Base-by-base conservation (phyloP, 2,888 invertebrate genomes). In the Dryobotodes eremita region DNA sequence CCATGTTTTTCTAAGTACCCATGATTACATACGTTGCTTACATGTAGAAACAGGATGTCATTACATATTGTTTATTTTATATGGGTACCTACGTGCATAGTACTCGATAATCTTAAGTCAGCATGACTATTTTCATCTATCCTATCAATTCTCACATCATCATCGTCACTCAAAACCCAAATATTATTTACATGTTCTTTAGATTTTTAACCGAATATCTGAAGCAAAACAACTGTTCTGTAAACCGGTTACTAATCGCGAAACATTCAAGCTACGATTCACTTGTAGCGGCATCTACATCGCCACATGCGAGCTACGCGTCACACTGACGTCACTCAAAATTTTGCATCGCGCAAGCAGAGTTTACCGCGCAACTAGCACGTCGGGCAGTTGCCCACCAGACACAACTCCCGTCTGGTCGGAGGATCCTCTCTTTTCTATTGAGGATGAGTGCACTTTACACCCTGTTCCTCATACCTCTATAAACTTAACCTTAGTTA, bases 201-300 rank as follows among this genome's bases (percentile, higher is more conserved):
- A 53, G 11, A 17, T 36, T 23, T 64, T 64, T 57, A 8, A n/a
- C 4, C 4, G 13, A 59, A 65, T 31, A 42, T 75, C 23, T n/a
- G 42, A 59, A 42, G 15, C 10, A 55, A 57, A 59, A 72, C 15
- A 26, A 74, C 42, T 50, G 15, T 57, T 65, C 13, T 36, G 20
- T 11, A 72, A 57, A 59, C 64, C n/a, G 3, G 20, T 13, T 46
- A 46, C 46, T 80, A 48, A 53, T 53, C 15, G 31, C 17, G 23
- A 36, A 82, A 82, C 31, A 64, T 48, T 62, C 17, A 20, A 55
- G 3, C 50, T 59, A 53, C 13, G 17, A 50, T 74, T 81, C 36
- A 82, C 42, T 36, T 36, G 3, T 2, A 36, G 31, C 31, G 31
- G 31, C 31, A 36, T 36, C 31, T 36, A 36, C 31, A 36, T 36